Evolutionary conservation across 2,797 vertebrate genomes (phyloP).

Genomic region (Phoeniculus purpureus): DNA sequence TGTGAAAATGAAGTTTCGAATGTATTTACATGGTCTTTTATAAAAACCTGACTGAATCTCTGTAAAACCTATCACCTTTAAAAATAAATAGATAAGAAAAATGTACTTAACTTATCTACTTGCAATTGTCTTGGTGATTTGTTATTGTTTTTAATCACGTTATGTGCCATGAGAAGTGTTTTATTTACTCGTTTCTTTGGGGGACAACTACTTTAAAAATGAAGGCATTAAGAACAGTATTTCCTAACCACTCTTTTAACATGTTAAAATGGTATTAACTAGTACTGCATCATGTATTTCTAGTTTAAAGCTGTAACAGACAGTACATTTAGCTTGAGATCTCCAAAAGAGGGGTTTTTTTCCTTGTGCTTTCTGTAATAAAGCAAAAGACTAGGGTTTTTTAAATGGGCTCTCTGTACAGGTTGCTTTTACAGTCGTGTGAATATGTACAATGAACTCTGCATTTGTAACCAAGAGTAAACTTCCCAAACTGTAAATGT

Average conservation of each 20-base stretch:
- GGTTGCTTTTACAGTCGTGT: slow-evolving; percentile 41
- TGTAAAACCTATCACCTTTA: slow-evolving; percentile 29
- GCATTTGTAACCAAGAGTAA: slow-evolving; percentile 43
- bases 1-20: background rate
- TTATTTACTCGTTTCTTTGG: slow-evolving; percentile 56
- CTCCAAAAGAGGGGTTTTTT: background rate
- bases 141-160: background rate
- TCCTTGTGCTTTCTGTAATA: slow-evolving; percentile 53
- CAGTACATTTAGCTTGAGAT: slow-evolving; percentile 45
- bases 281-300: slow-evolving; percentile 60
- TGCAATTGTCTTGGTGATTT: background rate
- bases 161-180: slow-evolving; percentile 29
- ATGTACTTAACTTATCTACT: slow-evolving; percentile 21
- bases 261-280: slow-evolving; percentile 56
- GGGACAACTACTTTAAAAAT: slow-evolving; percentile 64
- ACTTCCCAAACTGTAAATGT: slow-evolving; percentile 61
- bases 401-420: slow-evolving; percentile 60
- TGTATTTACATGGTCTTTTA: slow-evolving; percentile 49
- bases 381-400: slow-evolving; percentile 3
- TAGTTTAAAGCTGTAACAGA: slow-evolving; percentile 60
- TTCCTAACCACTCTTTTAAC: slow-evolving; percentile 57
- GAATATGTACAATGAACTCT: slow-evolving; percentile 65
- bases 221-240: slow-evolving; percentile 68
- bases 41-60: background rate
- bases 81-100: background rate